A percentile compares a stretch with the other conserved stretches of the same genome.
Conservation (phyloP, 2,113 vertebrate species). For the Carlito syrichta region DNA sequence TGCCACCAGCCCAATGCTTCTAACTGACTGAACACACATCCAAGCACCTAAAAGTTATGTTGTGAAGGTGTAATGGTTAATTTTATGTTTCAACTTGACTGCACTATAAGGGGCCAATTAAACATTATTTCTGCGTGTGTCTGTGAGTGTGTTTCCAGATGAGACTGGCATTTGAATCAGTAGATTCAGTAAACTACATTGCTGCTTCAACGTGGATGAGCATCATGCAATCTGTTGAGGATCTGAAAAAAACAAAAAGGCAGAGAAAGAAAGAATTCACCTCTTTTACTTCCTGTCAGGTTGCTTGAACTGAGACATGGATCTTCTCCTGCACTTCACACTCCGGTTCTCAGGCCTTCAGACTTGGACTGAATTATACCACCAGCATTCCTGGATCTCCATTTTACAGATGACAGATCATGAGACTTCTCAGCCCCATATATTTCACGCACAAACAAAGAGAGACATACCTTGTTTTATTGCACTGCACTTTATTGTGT, state of each 20-base stretch:
- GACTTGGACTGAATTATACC: background rate
- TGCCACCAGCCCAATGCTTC: background rate
- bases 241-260: background rate
- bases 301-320: background rate
- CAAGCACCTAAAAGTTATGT: background rate
- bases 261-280: background rate
- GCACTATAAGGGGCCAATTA: background rate
- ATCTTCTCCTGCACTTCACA: background rate
- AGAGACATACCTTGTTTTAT: background rate
- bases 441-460: background rate
- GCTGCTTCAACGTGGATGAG: background rate
- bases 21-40: background rate
- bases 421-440: background rate
- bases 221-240: background rate
- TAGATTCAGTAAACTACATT: background rate
- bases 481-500: background rate
- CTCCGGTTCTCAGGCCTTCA: background rate
- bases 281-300: background rate
- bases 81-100: background rate
- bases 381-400: background rate
- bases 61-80: background rate
- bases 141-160: background rate
- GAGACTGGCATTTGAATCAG: background rate
- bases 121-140: background rate
- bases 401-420: background rate